Evolutionary conservation across 2,797 vertebrate species (phyloP), one percentile per base, ranked within the genome.

Genomic region (Glossophaga mutica): DNA sequence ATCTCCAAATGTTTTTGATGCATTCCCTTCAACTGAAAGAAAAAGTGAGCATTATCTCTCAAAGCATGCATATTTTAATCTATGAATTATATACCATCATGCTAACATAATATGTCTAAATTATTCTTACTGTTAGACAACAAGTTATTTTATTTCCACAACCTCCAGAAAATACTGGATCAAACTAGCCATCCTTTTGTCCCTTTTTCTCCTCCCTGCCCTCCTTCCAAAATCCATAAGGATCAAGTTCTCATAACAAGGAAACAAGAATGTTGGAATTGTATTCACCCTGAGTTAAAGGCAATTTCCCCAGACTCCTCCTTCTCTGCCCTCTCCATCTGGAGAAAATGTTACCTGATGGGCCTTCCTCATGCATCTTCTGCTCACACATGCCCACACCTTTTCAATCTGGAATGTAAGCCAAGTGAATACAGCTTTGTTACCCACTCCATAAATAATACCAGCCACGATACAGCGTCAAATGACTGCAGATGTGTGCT

Each of bases 371-470:
- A 7, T 4, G 10, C 42, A 34, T 90, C 76, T 87, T 24, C 67
- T 12, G 65, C 14, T 44, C 29, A 44, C 16, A 50, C 37, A 74
- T 6, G 24, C 78, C 48, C 29, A 19, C 1, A 34, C 21, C 6
- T 89, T 44, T 90, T 93, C 88, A 87, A 73, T 37, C 42, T 94
- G 74, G 29, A 91, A 92, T 42, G 32, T 57, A 65, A 94, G 39
- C 59, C 86, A 89, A 57, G 73, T 74, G 68, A 93, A 94, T 57
- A 81, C 0, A 95, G 62, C 48, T 95, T 90, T 68, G 22, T 79
- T 92, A 90, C 82, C 34, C 78, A 57, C 55, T 65, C 73, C 59
- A 96, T 97, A 95, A 98, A 97, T 98, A 97, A 96, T 57, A 39
- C 16, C 89, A 89, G 65, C 85, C 93, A 82, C 0, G 0, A 48